phyloP scores from a whole-genome alignment of 2,888 invertebrate genomes.

The Hyppa rectilinea region DNA sequence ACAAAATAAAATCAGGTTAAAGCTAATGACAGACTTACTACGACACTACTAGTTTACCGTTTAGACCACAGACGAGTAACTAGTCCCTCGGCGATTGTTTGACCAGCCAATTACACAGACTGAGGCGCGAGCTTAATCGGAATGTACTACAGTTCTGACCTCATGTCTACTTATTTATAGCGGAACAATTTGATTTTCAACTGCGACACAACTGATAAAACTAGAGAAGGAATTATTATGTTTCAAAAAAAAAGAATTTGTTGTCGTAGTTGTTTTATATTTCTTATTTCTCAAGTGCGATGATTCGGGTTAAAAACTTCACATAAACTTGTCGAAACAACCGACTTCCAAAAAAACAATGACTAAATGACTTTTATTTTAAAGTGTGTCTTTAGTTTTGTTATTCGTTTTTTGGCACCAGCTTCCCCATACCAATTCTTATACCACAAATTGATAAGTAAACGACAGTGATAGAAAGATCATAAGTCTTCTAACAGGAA shows the following conservation, averaged over 20 bases:
- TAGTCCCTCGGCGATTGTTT: constrained; percentile 32
- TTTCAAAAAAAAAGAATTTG: not conserved
- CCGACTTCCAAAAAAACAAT: too few species aligned
- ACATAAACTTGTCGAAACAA: too few species aligned
- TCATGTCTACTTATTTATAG: constrained; percentile 34
- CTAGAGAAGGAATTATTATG: not conserved
- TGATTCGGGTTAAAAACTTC: not conserved
- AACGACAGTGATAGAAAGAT: too few species aligned
- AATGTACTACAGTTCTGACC: constrained; percentile 37
- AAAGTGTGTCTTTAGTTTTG: too few species aligned
- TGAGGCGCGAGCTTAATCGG: constrained; percentile 17
- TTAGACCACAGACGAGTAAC: constrained; percentile 43
- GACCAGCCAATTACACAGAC: constrained; percentile 39
- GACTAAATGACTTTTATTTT: too few species aligned
- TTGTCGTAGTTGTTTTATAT: not conserved
- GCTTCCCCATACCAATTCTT: too few species aligned
- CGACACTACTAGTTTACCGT: constrained; percentile 4
- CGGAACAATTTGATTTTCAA: not conserved
- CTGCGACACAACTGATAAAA: not conserved
- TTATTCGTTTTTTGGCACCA: too few species aligned
- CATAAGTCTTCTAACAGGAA: too few species aligned
- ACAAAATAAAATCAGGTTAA: not conserved
- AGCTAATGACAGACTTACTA: not conserved
- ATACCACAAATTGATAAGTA: too few species aligned
- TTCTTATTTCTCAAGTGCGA: not conserved